Conservation (phyloP, 2,113 vertebrate species). For the Microtus oregoni region DNA sequence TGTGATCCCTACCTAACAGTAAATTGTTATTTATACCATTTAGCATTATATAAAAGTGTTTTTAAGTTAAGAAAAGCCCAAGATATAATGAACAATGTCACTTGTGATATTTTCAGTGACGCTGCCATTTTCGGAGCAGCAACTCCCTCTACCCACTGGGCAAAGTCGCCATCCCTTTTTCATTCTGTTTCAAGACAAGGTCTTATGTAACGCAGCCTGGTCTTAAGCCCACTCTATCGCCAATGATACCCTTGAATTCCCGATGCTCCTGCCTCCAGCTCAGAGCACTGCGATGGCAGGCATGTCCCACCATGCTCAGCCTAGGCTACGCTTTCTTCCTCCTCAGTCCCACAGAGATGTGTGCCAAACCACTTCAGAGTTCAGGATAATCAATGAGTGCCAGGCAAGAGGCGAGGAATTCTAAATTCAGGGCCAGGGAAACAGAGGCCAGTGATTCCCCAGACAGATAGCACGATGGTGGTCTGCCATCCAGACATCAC, state of each 20-base stretch:
- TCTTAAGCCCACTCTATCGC: background rate
- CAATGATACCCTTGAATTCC: background rate
- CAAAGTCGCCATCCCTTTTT: background rate
- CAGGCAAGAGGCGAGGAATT: background rate
- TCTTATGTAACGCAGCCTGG: background rate
- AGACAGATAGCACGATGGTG: fast-evolving
- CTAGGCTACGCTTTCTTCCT: background rate
- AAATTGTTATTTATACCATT: background rate
- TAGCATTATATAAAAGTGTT: background rate
- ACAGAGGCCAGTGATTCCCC: background rate
- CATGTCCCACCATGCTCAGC: background rate
- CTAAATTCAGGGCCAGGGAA: background rate
- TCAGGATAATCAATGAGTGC: background rate
- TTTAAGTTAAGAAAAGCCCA: background rate
- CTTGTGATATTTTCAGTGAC: background rate
- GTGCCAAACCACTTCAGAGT: background rate
- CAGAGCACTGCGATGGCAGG: background rate
- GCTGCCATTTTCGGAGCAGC: background rate
- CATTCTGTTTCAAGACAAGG: background rate
- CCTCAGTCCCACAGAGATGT: background rate
- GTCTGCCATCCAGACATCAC: background rate
- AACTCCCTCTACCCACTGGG: no score
- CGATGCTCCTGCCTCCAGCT: background rate
- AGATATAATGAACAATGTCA: background rate
- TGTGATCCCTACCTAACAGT: background rate